Conservation (phyloP, 2,113 vertebrate species). For the Nipponia nippon region DNA sequence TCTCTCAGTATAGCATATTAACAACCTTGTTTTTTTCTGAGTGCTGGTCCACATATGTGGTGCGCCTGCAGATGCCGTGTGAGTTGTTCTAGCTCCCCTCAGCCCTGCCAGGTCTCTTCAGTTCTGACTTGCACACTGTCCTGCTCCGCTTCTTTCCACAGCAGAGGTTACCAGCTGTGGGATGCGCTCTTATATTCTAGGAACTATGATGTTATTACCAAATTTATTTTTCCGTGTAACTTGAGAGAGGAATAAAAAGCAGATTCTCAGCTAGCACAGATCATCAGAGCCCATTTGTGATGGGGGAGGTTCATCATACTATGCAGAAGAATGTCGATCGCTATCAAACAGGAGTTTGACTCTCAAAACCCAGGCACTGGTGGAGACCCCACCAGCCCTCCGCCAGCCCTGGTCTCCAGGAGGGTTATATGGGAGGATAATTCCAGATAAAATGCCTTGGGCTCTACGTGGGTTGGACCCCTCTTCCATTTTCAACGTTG, state of each 20-base stretch:
- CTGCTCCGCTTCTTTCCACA: background rate
- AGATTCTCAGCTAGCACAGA: conserved; percentile 16
- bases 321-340: background rate
- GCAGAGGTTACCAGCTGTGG: conserved; percentile 46
- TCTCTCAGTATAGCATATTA: conserved; percentile 41
- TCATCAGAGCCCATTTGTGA: background rate
- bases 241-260: conserved; percentile 43
- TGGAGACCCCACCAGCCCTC: background rate
- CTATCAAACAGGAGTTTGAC: background rate
- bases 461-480: background rate
- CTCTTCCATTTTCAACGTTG: background rate
- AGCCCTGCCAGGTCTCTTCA: conserved; percentile 44
- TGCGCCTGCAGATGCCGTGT: background rate
- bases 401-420: background rate
- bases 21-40: conserved; percentile 2
- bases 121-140: conserved; percentile 24
- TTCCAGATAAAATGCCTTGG: background rate
- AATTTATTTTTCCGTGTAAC: conserved; percentile 39
- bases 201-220: conserved; percentile 9
- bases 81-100: conserved; percentile 34
- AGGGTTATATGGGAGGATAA: background rate
- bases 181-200: background rate
- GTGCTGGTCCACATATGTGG: conserved; percentile 45
- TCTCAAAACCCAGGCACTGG: background rate
- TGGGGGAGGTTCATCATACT: background rate